Base-by-base conservation (phyloP, 2,888 invertebrate genomes). In the Philaethria dido region DNA sequence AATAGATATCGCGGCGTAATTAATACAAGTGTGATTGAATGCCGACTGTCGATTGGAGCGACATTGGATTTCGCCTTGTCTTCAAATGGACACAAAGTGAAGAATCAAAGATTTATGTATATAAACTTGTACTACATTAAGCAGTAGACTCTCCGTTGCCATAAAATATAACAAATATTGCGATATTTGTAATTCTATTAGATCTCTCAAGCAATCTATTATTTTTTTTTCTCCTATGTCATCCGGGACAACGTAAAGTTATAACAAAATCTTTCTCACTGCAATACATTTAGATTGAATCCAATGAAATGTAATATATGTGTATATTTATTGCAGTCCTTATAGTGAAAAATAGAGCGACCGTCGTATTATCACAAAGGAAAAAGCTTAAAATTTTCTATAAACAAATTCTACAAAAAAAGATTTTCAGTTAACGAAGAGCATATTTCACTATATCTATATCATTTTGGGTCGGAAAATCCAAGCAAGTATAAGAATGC, bases 401-500 rank as follows among this genome's bases (percentile, higher is more conserved):
- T 39, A 62, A 78, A 78, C 71, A 79, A 78, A 74, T 70, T 74
- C 71, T 54, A 71, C 72, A 22, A 22, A 22, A 45, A 47, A 47
- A 14, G 9, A 47, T 47, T 11, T 20, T 20, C 47, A 25, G 16
- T 14, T 52, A 25, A 18, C 18, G 25, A 52, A 50, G 1, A 50
- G 22, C 14, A 47, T 36, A 22, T 39, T 5, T 36, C 16, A 36
- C 47, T 57, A 57, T 57, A 55, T 64, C 36, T 45, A 13, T 64
- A 48, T 57, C 18, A 42, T 29, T 54, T 55, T 55, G 16, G 42
- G 20, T 39, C n/a, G 33, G 42, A 62, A 33, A 65, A 45, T 36
- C 52, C 36, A 39, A 63, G 44, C 42, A 50, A 13, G 62, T 54
- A 59, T 59, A 65, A 63, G 61, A 69, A 69, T 52, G 45, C 67